Evolutionary conservation across 2,888 invertebrate species (phyloP), one percentile per base, ranked within the genome.

Genomic region (Metopia argyrocephala): DNA sequence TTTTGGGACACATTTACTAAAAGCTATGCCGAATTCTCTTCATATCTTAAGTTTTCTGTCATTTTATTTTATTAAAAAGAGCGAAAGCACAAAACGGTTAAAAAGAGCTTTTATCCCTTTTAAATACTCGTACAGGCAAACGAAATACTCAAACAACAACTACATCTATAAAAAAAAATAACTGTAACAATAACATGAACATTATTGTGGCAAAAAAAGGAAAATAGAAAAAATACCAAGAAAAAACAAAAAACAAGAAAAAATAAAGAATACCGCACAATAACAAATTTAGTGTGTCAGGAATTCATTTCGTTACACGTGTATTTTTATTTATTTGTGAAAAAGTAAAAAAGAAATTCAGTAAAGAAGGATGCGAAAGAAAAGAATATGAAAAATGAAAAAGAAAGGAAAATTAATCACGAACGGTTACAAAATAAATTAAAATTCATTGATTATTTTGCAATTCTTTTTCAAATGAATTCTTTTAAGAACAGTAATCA

Each of bases 251-350:
- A 21, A 48, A 70, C 28, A 52, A 61, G 21, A 48, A 31, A 28
- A 57, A 68, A 57, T 27, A 28, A 23, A 52, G 61, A 71, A 48
- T 15, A 68, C 71, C 62, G 80, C 57, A 76, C 76, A 80, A 80
- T 62, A 74, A 81, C 78, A 81, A 81, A 78, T 50, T 61, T 27
- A 78, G 66, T 73, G 61, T 66, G 71, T 48, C 59, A 74, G 59
- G 64, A 78, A 81, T 65, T 70, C 28, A 74, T 70, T 69, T 66
- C 61, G 64, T 21, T 80, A 62, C 80, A 80, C 80, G 80, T 80
- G 80, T 76, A 76, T 76, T n/a, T n/a, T n/a, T n/a, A n/a, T n/a
- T 76, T 80, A 68, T 71, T 68, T 76, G 76, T 48, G 62, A 9
- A 28, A 54, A 38, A 73, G 7, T 18, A 38, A 27, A 31, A 31